Conservation (phyloP, 2,888 invertebrate species). For the Thelaira solivaga region DNA sequence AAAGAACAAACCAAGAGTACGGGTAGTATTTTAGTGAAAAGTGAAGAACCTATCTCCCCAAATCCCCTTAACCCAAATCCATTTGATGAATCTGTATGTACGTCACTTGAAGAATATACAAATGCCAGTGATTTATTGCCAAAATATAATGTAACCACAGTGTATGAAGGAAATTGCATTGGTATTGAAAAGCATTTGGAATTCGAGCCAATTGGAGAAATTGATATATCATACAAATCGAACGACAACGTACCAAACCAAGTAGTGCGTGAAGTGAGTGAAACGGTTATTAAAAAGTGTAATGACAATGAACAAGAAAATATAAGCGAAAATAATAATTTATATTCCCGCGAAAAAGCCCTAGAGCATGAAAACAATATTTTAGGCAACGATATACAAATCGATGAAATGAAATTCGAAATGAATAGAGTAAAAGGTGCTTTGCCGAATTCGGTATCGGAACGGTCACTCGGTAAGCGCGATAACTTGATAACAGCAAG, state of each 20-base stretch:
- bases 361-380: constrained; percentile 7
- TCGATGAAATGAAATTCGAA: constrained; percentile 71
- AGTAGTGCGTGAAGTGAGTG: not conserved
- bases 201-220: constrained; percentile 20
- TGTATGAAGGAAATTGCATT: constrained; percentile 10
- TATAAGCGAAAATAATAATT: not conserved
- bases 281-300: not conserved
- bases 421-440: constrained; percentile 64
- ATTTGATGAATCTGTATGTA: constrained; percentile 26
- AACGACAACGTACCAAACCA: no score
- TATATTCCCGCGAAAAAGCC: not conserved
- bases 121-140: constrained; percentile 48
- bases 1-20: constrained; percentile 33
- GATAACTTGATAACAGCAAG: not conserved
- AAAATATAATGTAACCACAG: constrained; percentile 33
- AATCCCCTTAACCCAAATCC: constrained; percentile 35
- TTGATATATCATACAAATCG: not conserved
- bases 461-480: constrained; percentile 32
- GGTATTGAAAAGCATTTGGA: constrained; percentile 20
- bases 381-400: constrained; percentile 1
- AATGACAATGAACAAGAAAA: constrained; percentile 1
- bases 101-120: constrained; percentile 41
- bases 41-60: constrained; percentile 32
- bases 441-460: constrained; percentile 55
- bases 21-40: constrained; percentile 54